Percentiles rank a stretch among this genome's conserved stretches.
Conservation (phyloP, 2,113 vertebrate species). For the Serilophus lunatus region DNA sequence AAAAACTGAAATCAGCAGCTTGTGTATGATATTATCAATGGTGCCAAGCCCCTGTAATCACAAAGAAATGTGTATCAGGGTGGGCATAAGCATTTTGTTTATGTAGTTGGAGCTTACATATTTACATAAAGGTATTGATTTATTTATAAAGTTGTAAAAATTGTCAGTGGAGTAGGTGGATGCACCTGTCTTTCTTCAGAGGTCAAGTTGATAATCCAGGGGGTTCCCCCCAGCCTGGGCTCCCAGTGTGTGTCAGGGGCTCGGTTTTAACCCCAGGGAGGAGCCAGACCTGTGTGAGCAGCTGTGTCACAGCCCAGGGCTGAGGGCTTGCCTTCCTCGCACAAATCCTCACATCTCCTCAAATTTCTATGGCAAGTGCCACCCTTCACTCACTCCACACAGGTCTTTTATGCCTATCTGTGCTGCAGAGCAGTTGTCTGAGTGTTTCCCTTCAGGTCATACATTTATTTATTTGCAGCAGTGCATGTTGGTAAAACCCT, state of each 20-base stretch:
- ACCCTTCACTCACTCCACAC: rapidly evolving
- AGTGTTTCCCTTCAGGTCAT: neutral
- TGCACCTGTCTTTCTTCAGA: neutral
- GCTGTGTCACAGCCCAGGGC: neutral
- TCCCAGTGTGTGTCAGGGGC: rapidly evolving
- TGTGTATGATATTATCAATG: neutral
- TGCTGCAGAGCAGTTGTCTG: rapidly evolving
- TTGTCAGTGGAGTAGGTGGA: neutral
- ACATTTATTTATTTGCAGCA: neutral
- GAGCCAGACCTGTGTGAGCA: neutral
- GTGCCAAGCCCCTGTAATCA: neutral
- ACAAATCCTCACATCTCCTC: neutral
- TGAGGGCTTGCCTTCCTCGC: rapidly evolving
- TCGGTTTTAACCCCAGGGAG: rapidly evolving
- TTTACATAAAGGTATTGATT: neutral
- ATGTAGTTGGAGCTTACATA: rapidly evolving
- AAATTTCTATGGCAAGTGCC: neutral
- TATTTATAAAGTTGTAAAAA: neutral
- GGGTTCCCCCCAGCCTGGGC: neutral
- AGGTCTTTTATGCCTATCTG: rapidly evolving
- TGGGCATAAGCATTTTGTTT: neutral
- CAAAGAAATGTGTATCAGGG: neutral
- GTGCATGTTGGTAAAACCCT: neutral
- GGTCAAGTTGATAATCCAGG: neutral
- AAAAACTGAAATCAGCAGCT: neutral